phyloP scores from a whole-genome alignment of 2,113 vertebrate genomes.

The Mystacornis crossleyi region DNA sequence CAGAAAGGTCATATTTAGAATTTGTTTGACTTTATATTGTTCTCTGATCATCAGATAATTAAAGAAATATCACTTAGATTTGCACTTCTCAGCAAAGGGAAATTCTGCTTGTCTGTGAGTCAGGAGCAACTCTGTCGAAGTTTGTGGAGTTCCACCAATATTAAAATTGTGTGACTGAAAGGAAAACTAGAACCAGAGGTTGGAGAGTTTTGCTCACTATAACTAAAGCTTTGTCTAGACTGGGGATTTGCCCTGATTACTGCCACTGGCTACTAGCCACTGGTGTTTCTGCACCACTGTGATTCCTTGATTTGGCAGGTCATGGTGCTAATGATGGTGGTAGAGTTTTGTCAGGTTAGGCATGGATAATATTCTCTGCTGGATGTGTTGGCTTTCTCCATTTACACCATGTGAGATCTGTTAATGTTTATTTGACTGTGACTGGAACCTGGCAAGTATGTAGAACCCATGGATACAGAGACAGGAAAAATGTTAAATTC shows the following conservation, averaged over 20 bases:
- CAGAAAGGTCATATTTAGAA: background rate
- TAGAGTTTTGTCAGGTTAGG: background rate
- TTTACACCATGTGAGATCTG: background rate
- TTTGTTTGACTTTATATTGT: background rate
- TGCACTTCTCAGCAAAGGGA: background rate
- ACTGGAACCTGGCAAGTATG: background rate
- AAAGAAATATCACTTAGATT: background rate
- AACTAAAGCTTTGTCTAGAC: slow-evolving; percentile 63
- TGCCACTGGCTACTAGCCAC: slow-evolving; percentile 33
- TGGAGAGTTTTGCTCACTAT: slow-evolving; percentile 20
- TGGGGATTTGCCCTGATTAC: slow-evolving; percentile 46
- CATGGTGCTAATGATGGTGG: background rate
- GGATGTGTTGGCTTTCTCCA: background rate
- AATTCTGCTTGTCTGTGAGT: background rate
- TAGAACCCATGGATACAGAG: background rate
- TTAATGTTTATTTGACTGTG: background rate
- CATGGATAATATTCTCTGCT: background rate
- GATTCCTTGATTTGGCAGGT: background rate
- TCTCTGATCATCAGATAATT: background rate
- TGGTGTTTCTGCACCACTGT: background rate
- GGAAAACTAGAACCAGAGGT: slow-evolving; percentile 7
- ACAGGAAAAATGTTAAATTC: background rate
- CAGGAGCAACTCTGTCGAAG: background rate
- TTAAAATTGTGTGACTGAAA: background rate
- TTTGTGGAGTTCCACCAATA: background rate